Conservation (phyloP, 1,140 invertebrate genomes). For the Cyclina sinensis region DNA sequence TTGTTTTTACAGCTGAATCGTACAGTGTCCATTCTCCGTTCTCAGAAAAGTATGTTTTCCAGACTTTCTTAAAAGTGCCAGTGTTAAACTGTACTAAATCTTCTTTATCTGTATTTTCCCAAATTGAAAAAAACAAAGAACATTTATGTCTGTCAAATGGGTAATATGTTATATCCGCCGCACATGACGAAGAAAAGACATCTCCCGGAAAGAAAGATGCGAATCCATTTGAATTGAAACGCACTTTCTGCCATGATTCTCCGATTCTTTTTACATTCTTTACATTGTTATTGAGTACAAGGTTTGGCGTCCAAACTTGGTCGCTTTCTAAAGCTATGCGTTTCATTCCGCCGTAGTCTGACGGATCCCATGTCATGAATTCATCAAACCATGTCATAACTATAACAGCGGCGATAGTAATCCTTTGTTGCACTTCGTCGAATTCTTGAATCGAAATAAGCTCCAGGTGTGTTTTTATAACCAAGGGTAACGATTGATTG, state of each 20-base stretch:
- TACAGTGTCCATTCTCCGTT: constrained; percentile 88
- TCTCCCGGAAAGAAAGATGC: background rate
- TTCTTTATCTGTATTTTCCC: background rate
- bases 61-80: background rate
- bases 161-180: constrained; percentile 24
- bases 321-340: background rate
- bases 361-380: constrained; percentile 28
- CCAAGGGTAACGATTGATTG: constrained; percentile 27
- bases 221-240: background rate
- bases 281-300: constrained; percentile 29
- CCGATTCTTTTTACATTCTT: background rate
- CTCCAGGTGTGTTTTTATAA: background rate
- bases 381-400: constrained; percentile 28
- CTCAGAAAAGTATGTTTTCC: constrained; percentile 86
- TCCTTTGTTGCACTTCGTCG: constrained; percentile 40
- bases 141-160: constrained; percentile 58
- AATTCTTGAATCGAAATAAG: constrained; percentile 42
- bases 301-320: constrained; percentile 34
- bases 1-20: background rate
- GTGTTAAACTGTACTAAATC: background rate
- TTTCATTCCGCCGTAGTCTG: constrained; percentile 9
- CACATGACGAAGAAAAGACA: constrained; percentile 29
- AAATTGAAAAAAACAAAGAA: background rate
- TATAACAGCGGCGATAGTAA: constrained; percentile 7
- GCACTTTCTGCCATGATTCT: constrained; percentile 12